Base-by-base conservation (phyloP, 2,888 invertebrate species). In the Kryphioiulus occultus region DNA sequence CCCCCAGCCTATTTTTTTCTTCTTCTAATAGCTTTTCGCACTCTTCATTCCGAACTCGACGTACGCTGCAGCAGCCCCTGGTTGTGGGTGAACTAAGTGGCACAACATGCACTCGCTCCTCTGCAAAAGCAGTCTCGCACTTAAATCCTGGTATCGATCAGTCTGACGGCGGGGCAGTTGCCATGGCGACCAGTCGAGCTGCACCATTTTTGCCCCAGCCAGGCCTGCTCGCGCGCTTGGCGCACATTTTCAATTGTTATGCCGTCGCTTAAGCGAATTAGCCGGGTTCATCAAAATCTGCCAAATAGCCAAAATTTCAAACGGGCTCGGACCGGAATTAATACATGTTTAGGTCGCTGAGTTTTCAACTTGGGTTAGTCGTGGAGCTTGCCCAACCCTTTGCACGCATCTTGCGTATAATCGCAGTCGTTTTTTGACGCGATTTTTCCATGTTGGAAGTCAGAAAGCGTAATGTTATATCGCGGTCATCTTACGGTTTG, bases 21-120 rank as follows among this genome's bases (percentile, higher is more conserved):
- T 68, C 68, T 68, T 68, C 68, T 68, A 68, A 68, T 68, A 68
- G 68, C 26, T 68, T 68, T 68, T 68, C 68, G 68, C 68, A 68
- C 68, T 68, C 68, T 68, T 68, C 68, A 68, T 68, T 22, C 19
- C 3, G 47, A 68, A 19, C 68, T 68, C 22, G n/a, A n/a, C n/a
- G n/a, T n/a, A n/a, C n/a, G n/a, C 68, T 68, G 22, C 68, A 5
- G 59, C 59, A n/a, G 59, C 68, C 68, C 68, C 68, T 68, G 68
- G 68, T 68, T 68, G 68, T 26, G 68, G 68, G 68, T 68, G 68
- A 68, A 19, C 68, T 68, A 68, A 68, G 68, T 68, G 68, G n/a
- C 68, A 3, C 68, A 68, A 68, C 68, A 68, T 7, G 2, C 44
- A 12, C 68, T 68, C 59, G 59, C 68, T 68, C 10, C 68, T 68